Conservation (phyloP, 2,888 invertebrate genomes). For the Apamea epomidion region DNA sequence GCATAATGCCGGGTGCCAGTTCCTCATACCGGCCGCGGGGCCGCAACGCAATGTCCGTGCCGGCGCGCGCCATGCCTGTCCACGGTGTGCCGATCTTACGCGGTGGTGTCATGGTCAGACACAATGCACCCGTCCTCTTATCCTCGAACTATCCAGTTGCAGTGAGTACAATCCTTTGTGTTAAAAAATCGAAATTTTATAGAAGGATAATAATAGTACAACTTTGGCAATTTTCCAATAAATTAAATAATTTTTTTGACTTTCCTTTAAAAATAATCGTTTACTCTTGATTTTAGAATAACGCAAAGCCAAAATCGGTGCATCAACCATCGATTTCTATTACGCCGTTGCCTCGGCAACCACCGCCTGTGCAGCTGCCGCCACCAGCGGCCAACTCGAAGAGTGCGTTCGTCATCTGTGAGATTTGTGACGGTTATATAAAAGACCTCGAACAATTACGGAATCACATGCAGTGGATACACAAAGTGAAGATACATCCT, state of each 20-base stretch:
- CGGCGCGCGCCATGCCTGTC: slow-evolving; percentile 70
- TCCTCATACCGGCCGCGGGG: slow-evolving; percentile 77
- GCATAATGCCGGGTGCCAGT: slow-evolving; percentile 65
- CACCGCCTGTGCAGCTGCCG: slow-evolving; percentile 80
- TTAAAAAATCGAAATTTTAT: background rate
- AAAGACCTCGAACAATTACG: slow-evolving; percentile 98
- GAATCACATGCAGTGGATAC: slow-evolving; percentile 99
- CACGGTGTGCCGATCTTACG: slow-evolving; percentile 78
- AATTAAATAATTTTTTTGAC: background rate
- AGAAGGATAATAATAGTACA: background rate
- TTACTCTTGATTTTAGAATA: slow-evolving; percentile 73
- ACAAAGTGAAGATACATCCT: slow-evolving; percentile 98
- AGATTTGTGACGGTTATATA: slow-evolving; percentile 99
- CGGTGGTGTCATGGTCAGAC: slow-evolving; percentile 91
- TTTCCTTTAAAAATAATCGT: background rate
- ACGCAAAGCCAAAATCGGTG: slow-evolving; percentile 71
- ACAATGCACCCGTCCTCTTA: slow-evolving; percentile 87
- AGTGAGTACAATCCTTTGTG: slow-evolving; percentile 82
- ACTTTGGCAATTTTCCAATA: background rate
- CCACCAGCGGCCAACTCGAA: slow-evolving; percentile 86
- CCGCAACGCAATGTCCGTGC: slow-evolving; percentile 74
- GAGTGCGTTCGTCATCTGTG: slow-evolving; percentile 97
- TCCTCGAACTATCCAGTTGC: slow-evolving; percentile 92
- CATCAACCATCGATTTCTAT: slow-evolving; percentile 97
- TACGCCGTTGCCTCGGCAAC: slow-evolving; percentile 94